phyloP scores from a whole-genome alignment of 2,888 invertebrate genomes.

The Myopa tessellatipennis region DNA sequence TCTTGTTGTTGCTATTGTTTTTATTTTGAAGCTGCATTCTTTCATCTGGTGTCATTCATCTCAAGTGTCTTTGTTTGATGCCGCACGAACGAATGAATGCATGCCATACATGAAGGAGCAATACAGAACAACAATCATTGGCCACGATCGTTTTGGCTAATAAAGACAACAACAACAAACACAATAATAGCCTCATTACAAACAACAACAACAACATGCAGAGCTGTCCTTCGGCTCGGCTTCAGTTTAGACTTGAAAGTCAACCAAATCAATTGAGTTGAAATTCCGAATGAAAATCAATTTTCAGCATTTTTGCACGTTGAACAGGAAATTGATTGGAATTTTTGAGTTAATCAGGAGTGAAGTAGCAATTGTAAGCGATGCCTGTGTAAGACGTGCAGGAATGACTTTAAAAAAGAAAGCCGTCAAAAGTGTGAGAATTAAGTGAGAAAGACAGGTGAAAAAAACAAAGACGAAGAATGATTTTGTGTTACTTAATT shows the following conservation, averaged over 20 bases:
- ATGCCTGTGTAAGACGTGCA: slow-evolving; percentile 1
- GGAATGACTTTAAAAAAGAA: background rate
- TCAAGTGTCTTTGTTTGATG: slow-evolving; percentile 5
- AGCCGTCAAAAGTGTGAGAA: no score
- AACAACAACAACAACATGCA: background rate
- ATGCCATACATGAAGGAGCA: background rate
- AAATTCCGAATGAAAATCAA: slow-evolving; percentile 46
- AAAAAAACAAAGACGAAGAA: no score
- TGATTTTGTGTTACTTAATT: no score
- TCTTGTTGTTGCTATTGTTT: no score
- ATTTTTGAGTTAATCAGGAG: slow-evolving; percentile 54
- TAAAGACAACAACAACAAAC: slow-evolving; percentile 30
- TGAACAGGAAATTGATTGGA: slow-evolving; percentile 55
- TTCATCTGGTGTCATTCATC: background rate
- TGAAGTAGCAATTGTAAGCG: slow-evolving; percentile 47
- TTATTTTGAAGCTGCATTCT: background rate
- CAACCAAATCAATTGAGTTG: slow-evolving; percentile 47
- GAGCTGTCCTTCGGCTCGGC: background rate
- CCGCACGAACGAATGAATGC: background rate
- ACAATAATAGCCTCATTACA: background rate
- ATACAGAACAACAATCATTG: background rate
- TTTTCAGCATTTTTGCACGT: slow-evolving; percentile 52
- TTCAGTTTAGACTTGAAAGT: no score
- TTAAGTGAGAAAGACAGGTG: no score
- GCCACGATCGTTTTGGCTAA: slow-evolving; percentile 20